These are phyloP conservation scores for Cremastinae sp. DNA, from an alignment of 2,888 invertebrate genomes.

Conservation along the genomic window DNA sequence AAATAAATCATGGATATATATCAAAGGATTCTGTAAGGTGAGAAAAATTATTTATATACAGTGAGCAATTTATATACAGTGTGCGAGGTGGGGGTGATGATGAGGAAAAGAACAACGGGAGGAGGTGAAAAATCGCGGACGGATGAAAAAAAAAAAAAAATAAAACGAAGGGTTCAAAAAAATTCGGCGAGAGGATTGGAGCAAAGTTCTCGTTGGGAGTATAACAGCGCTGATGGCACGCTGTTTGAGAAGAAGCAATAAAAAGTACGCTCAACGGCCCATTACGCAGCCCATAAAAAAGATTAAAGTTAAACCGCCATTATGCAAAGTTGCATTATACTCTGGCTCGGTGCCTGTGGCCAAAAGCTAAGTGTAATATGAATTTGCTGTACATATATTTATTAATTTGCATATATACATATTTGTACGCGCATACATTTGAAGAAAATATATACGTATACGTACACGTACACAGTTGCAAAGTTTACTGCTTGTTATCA, in stretches of 20 bases:
- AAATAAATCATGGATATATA: too few relatives aligned
- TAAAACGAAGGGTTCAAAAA: slow-evolving; percentile 13
- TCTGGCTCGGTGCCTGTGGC: slow-evolving; percentile 54
- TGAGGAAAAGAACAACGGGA: background rate
- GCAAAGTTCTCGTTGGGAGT: slow-evolving; percentile 14
- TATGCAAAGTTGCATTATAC: slow-evolving; percentile 74
- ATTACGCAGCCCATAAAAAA: slow-evolving; percentile 74
- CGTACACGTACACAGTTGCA: too few relatives aligned
- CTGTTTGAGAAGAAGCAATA: slow-evolving; percentile 67
- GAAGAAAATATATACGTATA: too few relatives aligned
- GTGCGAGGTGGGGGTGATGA: background rate
- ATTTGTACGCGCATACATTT: background rate
- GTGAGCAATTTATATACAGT: too few relatives aligned
- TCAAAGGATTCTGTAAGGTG: too few relatives aligned
- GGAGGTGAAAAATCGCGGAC: background rate
- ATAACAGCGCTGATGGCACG: slow-evolving; percentile 25
- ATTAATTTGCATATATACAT: slow-evolving; percentile 5
- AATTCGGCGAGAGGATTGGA: background rate
- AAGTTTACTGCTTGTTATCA: too few relatives aligned
- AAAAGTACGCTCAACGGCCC: slow-evolving; percentile 72
- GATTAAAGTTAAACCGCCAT: slow-evolving; percentile 76
- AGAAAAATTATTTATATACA: too few relatives aligned
- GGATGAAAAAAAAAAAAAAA: slow-evolving; percentile 4
- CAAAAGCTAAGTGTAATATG: slow-evolving; percentile 29
- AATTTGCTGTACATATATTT: slow-evolving; percentile 28